Conservation (phyloP, 2,113 vertebrate genomes). For the Raja brachyura region DNA sequence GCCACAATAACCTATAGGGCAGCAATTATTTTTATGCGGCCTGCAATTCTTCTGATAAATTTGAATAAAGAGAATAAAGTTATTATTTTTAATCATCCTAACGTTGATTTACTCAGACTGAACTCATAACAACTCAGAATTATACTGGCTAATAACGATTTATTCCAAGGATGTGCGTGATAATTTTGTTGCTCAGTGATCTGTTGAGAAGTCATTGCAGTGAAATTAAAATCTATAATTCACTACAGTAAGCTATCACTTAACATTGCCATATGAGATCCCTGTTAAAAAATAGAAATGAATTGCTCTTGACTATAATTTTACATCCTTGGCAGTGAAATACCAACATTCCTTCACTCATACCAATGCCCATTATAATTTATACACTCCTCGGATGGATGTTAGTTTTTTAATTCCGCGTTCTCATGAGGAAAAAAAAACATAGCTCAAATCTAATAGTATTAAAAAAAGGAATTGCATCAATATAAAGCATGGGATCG, state of each 20-base stretch:
- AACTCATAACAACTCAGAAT: constrained; percentile 33
- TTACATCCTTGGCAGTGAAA: background rate
- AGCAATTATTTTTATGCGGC: constrained; percentile 32
- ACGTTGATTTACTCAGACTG: constrained; percentile 25
- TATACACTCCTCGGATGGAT: background rate
- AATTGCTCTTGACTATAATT: background rate
- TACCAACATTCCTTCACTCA: background rate
- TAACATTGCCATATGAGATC: background rate
- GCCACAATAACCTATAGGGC: constrained; percentile 18
- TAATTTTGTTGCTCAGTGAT: constrained; percentile 29
- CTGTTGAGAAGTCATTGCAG: constrained; percentile 35
- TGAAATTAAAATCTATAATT: constrained; percentile 37
- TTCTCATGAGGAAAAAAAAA: background rate
- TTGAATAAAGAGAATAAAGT: constrained; percentile 27
- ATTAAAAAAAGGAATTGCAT: background rate
- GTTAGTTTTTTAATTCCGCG: background rate
- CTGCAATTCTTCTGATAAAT: constrained; percentile 34
- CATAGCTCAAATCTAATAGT: background rate
- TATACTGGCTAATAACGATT: constrained; percentile 26
- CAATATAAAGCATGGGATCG: background rate
- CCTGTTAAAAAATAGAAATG: constrained; percentile 26
- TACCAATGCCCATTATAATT: background rate
- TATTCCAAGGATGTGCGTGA: constrained; percentile 19
- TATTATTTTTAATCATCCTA: constrained; percentile 32
- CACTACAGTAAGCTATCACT: constrained; percentile 35